Conservation (phyloP, 2,113 vertebrate genomes). For the Psittacula cyanocephala region DNA sequence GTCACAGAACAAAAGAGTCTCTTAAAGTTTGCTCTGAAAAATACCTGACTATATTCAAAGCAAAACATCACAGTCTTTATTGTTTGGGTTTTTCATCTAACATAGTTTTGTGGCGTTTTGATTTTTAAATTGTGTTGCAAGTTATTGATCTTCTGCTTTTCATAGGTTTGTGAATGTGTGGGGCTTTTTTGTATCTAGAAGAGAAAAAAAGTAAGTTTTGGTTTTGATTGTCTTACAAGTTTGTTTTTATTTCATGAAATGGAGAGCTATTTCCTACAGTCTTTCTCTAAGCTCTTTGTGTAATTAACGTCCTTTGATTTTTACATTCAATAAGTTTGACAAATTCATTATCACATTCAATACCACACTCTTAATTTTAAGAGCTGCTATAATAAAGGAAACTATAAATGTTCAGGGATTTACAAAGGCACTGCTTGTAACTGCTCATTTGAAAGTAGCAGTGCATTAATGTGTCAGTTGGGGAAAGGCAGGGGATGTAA, state of each 20-base stretch:
- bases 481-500: no score
- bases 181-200: neutral
- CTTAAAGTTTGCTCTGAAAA: neutral
- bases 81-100: neutral
- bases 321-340: neutral
- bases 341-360: neutral
- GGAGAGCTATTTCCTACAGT: neutral
- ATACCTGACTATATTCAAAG: neutral
- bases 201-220: neutral
- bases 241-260: neutral
- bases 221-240: neutral
- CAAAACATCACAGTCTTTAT: neutral
- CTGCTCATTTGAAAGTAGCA: neutral
- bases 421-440: neutral
- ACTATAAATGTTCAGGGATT: neutral
- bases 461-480: neutral
- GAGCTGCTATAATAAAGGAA: neutral
- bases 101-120: neutral
- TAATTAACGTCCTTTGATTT: neutral
- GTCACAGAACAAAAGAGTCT: neutral
- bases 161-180: slow-evolving; percentile 58
- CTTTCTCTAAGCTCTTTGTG: neutral
- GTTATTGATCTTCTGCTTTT: neutral
- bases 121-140: neutral
- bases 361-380: neutral